phyloP scores from a whole-genome alignment of 1,140 invertebrate genomes.

The Rhagoletis zephyria region DNA sequence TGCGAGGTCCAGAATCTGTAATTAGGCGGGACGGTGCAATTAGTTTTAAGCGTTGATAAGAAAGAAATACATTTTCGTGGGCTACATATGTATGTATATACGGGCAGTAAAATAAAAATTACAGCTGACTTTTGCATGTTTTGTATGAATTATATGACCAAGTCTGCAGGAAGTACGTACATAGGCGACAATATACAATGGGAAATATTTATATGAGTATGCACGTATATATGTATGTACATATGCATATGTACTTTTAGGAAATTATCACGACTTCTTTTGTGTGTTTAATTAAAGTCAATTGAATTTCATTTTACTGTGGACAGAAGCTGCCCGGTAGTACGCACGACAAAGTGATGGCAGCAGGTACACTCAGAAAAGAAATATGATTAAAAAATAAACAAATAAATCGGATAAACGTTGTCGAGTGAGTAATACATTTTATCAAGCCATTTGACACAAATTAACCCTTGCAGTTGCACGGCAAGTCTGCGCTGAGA shows the following conservation, averaged over 20 bases:
- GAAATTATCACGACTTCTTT: slow-evolving; percentile 47
- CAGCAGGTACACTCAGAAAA: slow-evolving; percentile 14
- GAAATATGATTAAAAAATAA: background rate
- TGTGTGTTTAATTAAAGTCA: slow-evolving; percentile 55
- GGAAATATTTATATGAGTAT: background rate
- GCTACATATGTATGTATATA: background rate
- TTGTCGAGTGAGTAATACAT: background rate
- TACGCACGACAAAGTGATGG: background rate
- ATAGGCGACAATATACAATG: background rate
- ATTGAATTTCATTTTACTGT: slow-evolving; percentile 54
- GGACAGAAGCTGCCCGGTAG: background rate
- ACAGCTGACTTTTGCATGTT: background rate
- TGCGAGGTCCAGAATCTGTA: slow-evolving; percentile 79
- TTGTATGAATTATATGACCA: background rate
- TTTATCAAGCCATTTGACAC: slow-evolving; percentile 37
- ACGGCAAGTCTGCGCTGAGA: background rate
- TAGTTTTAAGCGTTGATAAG: slow-evolving; percentile 11
- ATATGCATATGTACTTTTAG: background rate
- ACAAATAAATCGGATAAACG: slow-evolving; percentile 43
- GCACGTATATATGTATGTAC: background rate
- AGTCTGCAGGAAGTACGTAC: background rate
- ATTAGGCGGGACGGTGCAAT: slow-evolving; percentile 57
- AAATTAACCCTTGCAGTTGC: slow-evolving; percentile 48
- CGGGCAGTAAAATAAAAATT: background rate
- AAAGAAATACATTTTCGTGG: background rate